Evolutionary conservation across 2,888 invertebrate genomes (phyloP), one percentile per base, ranked within the genome.

Genomic region (Zootermopsis nevadensis): DNA sequence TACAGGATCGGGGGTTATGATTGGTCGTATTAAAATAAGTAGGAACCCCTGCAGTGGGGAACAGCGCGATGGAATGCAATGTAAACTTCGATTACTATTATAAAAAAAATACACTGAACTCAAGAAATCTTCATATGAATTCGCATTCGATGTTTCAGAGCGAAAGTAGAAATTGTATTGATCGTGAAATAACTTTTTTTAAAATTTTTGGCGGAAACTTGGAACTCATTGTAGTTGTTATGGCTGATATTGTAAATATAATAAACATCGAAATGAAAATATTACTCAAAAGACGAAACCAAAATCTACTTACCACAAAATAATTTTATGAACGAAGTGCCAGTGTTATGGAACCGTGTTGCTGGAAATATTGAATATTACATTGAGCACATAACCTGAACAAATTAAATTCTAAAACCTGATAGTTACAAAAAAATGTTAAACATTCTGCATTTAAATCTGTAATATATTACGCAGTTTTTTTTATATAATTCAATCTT

Each of bases 231-330:
- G 33, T 69, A 15, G 31, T 69, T 33, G 33, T 69, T 33, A 69
- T 6, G 19, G 15, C 30, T 69, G 69, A 33, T 69, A 22, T 33
- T 69, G 33, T 33, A 69, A 69, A 15, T 31, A 69, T 69, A 33
- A n/a, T 60, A n/a, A 27, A 60, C 8, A 60, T n/a, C 60, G 60
- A 60, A 60, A 69, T 69, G 69, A 69, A 66, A 69, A 69, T 69
- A 69, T 69, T 69, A 15, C 0, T 10, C 7, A 33, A 69, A 69
- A 69, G 69, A 33, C 27, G 10, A 69, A 30, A 69, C 22, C 33
- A 2, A n/a, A 69, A 33, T 69, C 69, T 33, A 69, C 69, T 69
- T 69, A 69, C 33, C 19, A 15, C 33, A 69, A 69, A 69, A 33
- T 33, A 69, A 69, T 69, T 69, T 69, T 33, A 33, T 69, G 6